Conservation (phyloP, 1,140 invertebrate species). For the Drosophila kohkoa region DNA sequence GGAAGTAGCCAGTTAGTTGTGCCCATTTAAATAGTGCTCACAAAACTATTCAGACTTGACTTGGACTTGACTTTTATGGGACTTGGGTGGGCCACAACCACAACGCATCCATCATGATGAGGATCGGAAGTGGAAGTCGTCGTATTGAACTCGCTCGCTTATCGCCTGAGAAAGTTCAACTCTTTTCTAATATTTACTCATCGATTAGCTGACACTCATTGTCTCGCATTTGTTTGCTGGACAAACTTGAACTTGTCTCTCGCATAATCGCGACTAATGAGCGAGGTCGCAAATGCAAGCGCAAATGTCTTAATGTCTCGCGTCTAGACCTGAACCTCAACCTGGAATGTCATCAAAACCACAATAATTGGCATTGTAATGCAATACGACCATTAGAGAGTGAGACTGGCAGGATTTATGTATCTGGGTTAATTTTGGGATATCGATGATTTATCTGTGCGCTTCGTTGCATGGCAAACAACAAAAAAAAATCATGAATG, state of each 20-base stretch:
- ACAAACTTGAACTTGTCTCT: neutral
- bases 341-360: slow-evolving; percentile 67
- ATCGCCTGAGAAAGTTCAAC: slow-evolving; percentile 19
- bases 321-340: neutral
- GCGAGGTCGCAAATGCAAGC: neutral
- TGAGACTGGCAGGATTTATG: neutral
- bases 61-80: slow-evolving; percentile 22
- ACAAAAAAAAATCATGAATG: slow-evolving; percentile 50
- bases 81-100: slow-evolving; percentile 47
- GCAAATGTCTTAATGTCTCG: neutral
- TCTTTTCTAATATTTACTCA: slow-evolving; percentile 10
- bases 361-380: slow-evolving; percentile 72
- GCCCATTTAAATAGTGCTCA: slow-evolving; percentile 68
- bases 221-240: neutral
- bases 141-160: slow-evolving; percentile 2
- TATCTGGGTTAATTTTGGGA: neutral
- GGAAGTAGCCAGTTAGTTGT: slow-evolving; percentile 79
- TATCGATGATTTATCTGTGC: slow-evolving; percentile 19
- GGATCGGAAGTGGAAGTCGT: neutral
- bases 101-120: slow-evolving; percentile 7
- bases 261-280: neutral
- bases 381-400: slow-evolving; percentile 54
- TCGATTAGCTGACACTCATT: neutral
- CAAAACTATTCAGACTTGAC: slow-evolving; percentile 26
- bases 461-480: slow-evolving; percentile 30